phyloP scores from a whole-genome alignment of 30 jellyfish, hydroid and myxozoan species.

The Turritopsis rubra region DNA sequence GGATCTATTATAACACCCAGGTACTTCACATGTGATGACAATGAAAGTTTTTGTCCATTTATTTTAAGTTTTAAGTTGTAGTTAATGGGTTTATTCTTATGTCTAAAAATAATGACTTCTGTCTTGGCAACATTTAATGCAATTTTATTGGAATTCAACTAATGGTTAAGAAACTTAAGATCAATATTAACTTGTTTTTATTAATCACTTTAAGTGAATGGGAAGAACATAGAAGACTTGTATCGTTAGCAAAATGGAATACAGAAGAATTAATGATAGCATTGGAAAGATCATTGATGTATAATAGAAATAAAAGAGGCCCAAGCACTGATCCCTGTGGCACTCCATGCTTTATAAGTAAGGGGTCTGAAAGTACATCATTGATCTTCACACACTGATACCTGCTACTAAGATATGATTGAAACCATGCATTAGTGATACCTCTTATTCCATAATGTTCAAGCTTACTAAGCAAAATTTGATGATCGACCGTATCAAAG shows the following conservation, averaged over 20 bases:
- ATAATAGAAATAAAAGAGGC: constrained; percentile 47
- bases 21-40: constrained; percentile 36
- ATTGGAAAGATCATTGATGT: constrained; percentile 43
- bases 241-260: constrained; percentile 57
- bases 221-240: constrained; percentile 41
- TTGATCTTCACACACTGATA: constrained; percentile 23
- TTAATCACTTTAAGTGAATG: constrained; percentile 24
- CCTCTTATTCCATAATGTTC: constrained; percentile 47
- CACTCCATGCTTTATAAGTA: constrained; percentile 26
- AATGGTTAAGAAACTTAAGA: constrained; percentile 34
- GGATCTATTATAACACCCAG: constrained; percentile 54
- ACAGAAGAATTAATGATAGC: constrained; percentile 21
- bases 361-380: constrained; percentile 17
- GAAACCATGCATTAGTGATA: constrained; percentile 28
- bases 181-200: constrained; percentile 40
- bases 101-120: constrained; percentile 32
- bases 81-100: constrained; percentile 23
- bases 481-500: constrained; percentile 39
- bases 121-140: constrained; percentile 42
- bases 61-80: constrained; percentile 26
- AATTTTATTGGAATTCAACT: constrained; percentile 52
- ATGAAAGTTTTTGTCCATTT: constrained; percentile 25
- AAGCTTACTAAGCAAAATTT: constrained; percentile 28
- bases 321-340: constrained; percentile 56
- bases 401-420: constrained; percentile 41